Evolutionary conservation across 1,140 invertebrate genomes (phyloP).

Genomic region (Andricus grossulariae): DNA sequence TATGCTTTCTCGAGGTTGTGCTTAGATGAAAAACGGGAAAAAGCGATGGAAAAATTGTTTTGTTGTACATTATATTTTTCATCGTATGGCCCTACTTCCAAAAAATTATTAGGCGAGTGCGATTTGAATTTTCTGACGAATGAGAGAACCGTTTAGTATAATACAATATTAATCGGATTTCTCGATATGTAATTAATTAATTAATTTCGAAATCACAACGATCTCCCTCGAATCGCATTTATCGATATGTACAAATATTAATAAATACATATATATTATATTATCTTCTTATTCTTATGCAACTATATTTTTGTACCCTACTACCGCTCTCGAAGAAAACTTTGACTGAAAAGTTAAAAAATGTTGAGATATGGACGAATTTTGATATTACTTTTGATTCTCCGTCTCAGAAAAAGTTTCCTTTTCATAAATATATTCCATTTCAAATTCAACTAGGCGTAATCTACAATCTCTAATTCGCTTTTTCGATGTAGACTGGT

Average conservation of each 20-base stretch:
- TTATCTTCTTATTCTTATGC: constrained; percentile 12
- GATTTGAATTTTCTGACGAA: neutral
- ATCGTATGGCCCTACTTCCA: constrained; percentile 45
- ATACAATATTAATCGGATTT: constrained; percentile 18
- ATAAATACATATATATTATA: constrained; percentile 36
- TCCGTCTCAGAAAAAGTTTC: neutral
- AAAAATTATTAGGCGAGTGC: constrained; percentile 38
- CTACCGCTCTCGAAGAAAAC: neutral
- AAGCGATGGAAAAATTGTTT: constrained; percentile 34
- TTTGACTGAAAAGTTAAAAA: neutral
- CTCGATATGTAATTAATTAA: constrained; percentile 18
- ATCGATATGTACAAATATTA: constrained; percentile 60
- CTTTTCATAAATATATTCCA: constrained; percentile 3
- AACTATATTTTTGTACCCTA: constrained; percentile 22
- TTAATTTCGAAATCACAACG: constrained; percentile 22
- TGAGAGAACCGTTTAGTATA: constrained; percentile 22
- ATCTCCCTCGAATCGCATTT: constrained; percentile 42
- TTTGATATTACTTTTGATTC: no score
- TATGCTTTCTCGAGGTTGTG: constrained; percentile 30
- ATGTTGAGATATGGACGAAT: no score
- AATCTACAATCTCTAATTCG: neutral
- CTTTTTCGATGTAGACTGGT: neutral
- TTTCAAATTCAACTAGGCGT: constrained; percentile 9
- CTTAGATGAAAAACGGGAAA: constrained; percentile 13
- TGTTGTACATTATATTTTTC: constrained; percentile 52